A percentile compares a stretch with the other conserved stretches of the same genome.
phyloP scores from a whole-genome alignment of 1,140 invertebrate genomes.

The Drosophila nannoptera region DNA sequence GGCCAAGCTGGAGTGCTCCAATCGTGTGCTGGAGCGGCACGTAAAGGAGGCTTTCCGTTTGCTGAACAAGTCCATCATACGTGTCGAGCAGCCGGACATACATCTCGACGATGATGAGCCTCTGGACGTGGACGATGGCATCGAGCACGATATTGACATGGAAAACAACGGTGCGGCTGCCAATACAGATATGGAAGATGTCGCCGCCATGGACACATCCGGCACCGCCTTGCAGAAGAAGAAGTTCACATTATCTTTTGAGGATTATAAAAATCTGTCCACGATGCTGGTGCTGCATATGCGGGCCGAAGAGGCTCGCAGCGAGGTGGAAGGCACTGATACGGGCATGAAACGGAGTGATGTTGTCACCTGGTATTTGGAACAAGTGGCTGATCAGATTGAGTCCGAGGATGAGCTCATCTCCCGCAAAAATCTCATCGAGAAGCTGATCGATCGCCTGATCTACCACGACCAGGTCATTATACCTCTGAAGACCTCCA shows the following conservation, averaged over 20 bases:
- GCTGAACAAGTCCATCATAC: conserved; percentile 98
- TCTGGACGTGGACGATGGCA: conserved; percentile 76
- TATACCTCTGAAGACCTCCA: conserved; percentile 89
- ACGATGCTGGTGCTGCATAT: conserved; percentile 95
- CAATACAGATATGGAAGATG: conserved; percentile 38
- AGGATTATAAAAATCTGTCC: conserved; percentile 95
- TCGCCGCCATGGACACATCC: conserved; percentile 36
- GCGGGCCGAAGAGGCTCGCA: conserved; percentile 88
- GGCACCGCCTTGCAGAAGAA: conserved; percentile 82
- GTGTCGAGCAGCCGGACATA: conserved; percentile 98
- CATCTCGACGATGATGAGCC: conserved; percentile 89
- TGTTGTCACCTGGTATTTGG: conserved; percentile 96
- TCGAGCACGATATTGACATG: conserved; percentile 64
- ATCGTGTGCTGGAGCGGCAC: conserved; percentile 91
- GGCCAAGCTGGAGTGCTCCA: conserved; percentile 96
- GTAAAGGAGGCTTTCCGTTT: conserved; percentile 96
- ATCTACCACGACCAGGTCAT: conserved; percentile 95
- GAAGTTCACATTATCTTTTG: conserved; percentile 94
- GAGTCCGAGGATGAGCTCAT: conserved; percentile 95
- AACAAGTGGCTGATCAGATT: conserved; percentile 91
- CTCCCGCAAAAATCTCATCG: conserved; percentile 93
- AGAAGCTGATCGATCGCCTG: conserved; percentile 96
- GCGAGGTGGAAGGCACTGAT: conserved; percentile 82
- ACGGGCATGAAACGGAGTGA: conserved; percentile 89
- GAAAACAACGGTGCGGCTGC: conserved; percentile 75